These are phyloP conservation scores for Aviceda subcristata DNA, from an alignment of 2,113 vertebrate species.

Conservation along the genomic window DNA sequence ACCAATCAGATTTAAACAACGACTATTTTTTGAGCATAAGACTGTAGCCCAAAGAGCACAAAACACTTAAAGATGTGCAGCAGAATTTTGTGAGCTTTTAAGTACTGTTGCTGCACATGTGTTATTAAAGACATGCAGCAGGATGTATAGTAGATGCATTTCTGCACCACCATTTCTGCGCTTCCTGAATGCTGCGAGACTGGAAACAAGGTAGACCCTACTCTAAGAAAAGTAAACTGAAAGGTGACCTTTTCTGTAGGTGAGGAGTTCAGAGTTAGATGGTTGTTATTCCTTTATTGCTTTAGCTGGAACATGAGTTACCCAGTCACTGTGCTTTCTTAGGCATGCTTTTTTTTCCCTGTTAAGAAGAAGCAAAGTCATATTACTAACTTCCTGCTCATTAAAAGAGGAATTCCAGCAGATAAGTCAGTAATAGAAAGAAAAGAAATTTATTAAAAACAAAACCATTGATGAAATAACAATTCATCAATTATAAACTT, in stretches of 20 bases:
- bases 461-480: background rate
- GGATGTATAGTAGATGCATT: background rate
- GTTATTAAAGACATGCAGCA: background rate
- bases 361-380: background rate
- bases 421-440: background rate
- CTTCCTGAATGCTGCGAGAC: background rate
- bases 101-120: background rate
- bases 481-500: slow-evolving; percentile 20
- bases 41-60: background rate
- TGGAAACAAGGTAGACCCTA: background rate
- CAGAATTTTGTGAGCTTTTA: background rate
- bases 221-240: background rate
- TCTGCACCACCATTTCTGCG: background rate
- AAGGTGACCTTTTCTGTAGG: background rate
- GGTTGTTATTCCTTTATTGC: slow-evolving; percentile 5
- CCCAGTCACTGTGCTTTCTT: background rate
- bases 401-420: background rate
- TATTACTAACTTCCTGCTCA: background rate
- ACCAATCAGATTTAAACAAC: background rate
- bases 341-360: background rate
- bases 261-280: background rate
- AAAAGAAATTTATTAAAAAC: background rate
- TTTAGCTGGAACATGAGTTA: background rate
- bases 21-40: background rate
- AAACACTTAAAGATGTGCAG: background rate